Evolutionary conservation across 2,888 invertebrate genomes (phyloP).

Genomic region (Hymenopus coronatus): DNA sequence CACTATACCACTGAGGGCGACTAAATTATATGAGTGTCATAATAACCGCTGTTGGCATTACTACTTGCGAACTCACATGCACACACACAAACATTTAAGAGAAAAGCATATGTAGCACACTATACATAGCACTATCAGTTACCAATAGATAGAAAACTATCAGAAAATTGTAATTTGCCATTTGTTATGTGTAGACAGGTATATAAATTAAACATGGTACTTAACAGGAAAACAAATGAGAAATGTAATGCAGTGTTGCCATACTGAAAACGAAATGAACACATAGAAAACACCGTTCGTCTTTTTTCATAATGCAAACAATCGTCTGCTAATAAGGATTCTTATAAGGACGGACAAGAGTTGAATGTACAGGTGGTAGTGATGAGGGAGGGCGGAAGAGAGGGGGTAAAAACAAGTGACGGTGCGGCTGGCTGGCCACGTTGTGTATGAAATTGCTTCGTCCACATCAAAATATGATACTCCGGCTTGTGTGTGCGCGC

Average conservation of each 20-base stretch:
- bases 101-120: too few relatives aligned
- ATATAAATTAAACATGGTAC: background rate
- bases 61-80: too few relatives aligned
- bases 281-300: background rate
- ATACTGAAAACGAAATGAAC: background rate
- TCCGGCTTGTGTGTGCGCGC: background rate
- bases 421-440: background rate
- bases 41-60: too few relatives aligned
- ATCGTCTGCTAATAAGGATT: constrained; percentile 16
- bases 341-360: background rate
- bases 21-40: too few relatives aligned
- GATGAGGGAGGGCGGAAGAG: background rate
- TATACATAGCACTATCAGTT: too few relatives aligned
- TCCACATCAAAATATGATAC: constrained; percentile 16
- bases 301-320: constrained; percentile 13
- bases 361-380: background rate
- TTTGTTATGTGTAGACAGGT: too few relatives aligned
- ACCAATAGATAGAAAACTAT: too few relatives aligned
- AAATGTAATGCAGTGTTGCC: background rate
- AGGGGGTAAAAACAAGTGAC: background rate
- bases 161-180: too few relatives aligned
- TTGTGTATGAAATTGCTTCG: constrained; percentile 13
- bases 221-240: background rate
- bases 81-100: too few relatives aligned
- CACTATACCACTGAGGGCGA: too few relatives aligned